These are phyloP conservation scores for Taeniopygia guttata DNA, from an alignment of 2,797 vertebrate species.

Conservation along the genomic window DNA sequence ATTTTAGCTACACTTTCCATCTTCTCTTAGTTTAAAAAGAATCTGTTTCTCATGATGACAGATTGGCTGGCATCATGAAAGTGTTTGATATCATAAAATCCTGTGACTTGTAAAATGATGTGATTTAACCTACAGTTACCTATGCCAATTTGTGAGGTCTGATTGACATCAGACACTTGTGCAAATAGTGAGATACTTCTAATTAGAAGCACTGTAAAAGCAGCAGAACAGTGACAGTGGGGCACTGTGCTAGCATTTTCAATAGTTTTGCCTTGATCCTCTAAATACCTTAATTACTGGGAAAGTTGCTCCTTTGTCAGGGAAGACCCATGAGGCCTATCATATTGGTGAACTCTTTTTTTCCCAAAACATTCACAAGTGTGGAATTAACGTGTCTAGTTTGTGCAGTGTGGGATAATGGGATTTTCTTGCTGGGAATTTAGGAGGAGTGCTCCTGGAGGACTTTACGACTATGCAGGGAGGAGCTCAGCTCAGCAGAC, in stretches of 20 bases:
- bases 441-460: neutral
- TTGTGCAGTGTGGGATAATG: neutral
- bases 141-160: slow-evolving; percentile 18
- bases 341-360: neutral
- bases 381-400: neutral
- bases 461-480: neutral
- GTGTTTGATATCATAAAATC: slow-evolving; percentile 62
- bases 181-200: neutral
- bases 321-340: neutral
- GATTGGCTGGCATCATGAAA: slow-evolving; percentile 55
- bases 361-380: neutral
- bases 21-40: slow-evolving; percentile 36
- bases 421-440: neutral
- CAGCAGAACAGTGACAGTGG: neutral
- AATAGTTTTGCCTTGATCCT: neutral
- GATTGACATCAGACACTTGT: slow-evolving; percentile 30
- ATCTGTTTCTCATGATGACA: slow-evolving; percentile 65
- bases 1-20: slow-evolving; percentile 19
- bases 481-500: neutral
- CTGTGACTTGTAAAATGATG: slow-evolving; percentile 51
- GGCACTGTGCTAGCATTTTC: neutral
- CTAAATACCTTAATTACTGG: neutral
- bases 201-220: neutral
- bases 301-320: neutral
- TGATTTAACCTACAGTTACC: slow-evolving; percentile 42